Percentiles rank a stretch among this genome's conserved stretches.
Conservation (phyloP, 2,888 invertebrate species). For the Pemphredon lugubris region DNA sequence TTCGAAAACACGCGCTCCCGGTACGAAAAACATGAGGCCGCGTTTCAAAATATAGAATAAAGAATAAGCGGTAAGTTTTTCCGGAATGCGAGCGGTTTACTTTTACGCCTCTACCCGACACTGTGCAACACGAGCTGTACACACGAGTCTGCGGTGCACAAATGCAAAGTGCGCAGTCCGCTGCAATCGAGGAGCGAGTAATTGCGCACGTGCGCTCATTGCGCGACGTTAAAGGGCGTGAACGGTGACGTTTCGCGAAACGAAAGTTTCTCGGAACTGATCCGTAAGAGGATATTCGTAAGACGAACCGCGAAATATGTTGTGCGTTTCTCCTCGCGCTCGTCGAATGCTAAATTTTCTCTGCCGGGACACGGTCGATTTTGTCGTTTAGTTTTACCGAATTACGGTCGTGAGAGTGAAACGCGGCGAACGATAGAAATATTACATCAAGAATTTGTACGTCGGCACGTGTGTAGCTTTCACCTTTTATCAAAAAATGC, state of each 20-base stretch:
- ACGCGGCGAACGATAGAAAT: too few relatives aligned
- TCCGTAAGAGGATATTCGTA: slow-evolving; percentile 46
- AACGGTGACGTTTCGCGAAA: slow-evolving; percentile 66
- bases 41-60: neutral
- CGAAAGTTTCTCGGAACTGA: slow-evolving; percentile 70
- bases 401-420: too few relatives aligned
- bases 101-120: slow-evolving; percentile 7
- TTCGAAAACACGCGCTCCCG: neutral
- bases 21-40: neutral
- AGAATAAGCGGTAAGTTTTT: neutral
- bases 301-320: slow-evolving; percentile 31
- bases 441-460: too few relatives aligned
- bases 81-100: too few relatives aligned
- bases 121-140: slow-evolving; percentile 4
- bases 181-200: slow-evolving; percentile 1
- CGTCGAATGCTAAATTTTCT: neutral
- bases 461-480: too few relatives aligned
- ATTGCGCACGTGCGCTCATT: slow-evolving; percentile 42
- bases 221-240: slow-evolving; percentile 27
- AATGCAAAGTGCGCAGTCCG: slow-evolving; percentile 28
- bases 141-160: slow-evolving; percentile 52
- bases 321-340: slow-evolving; percentile 14
- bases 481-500: too few relatives aligned
- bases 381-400: neutral
- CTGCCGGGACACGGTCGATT: neutral